Evolutionary conservation across 2,888 invertebrate genomes (phyloP), one percentile per base, ranked within the genome.

Genomic region (Urechis unicinctus): DNA sequence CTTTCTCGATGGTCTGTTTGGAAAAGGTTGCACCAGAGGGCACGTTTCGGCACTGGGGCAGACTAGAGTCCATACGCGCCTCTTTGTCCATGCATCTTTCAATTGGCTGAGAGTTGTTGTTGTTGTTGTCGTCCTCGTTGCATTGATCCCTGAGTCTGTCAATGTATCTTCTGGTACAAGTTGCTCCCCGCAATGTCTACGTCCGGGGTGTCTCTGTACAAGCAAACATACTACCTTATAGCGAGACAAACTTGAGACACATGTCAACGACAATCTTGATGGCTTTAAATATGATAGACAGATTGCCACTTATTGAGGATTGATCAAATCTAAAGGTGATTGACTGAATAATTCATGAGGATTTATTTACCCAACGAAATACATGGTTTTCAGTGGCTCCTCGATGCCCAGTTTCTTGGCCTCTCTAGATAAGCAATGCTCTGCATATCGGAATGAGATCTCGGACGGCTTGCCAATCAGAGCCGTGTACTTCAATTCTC

Each of bases 391-490:
- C 43, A 77, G 67, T 50, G 73, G 72, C 52, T 64, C 67, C 21
- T 57, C 63, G 47, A 69, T 66, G 4, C 75, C 75, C 56, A 77
- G 66, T 43, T 64, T 65, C 50, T 66, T 66, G 13, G 74, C 73
- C n/a, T 72, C 65, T 48, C 67, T 67, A 48, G 66, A 58, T 25
- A 78, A 66, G 29, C 69, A 67, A 59, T 76, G 75, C 57, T 77
- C 77, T 9, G 77, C 76, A 61, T 72, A 78, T 55, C 77, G 62
- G 62, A 70, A 75, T 0, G 75, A 76, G 21, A 77, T 72, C 61
- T 77, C 75, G 61, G 73, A 73, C 5, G 78, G 78, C 55, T 78
- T 78, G 17, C 77, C 77, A 26, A 77, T 69, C 52, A 78, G 62
- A 2, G 71, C 68, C 22, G 67, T 66, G 66, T 78, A 78, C 47